Evolutionary conservation across 2,888 invertebrate genomes (phyloP), one percentile per base, ranked within the genome.

Genomic region (Lysandra coridon): DNA sequence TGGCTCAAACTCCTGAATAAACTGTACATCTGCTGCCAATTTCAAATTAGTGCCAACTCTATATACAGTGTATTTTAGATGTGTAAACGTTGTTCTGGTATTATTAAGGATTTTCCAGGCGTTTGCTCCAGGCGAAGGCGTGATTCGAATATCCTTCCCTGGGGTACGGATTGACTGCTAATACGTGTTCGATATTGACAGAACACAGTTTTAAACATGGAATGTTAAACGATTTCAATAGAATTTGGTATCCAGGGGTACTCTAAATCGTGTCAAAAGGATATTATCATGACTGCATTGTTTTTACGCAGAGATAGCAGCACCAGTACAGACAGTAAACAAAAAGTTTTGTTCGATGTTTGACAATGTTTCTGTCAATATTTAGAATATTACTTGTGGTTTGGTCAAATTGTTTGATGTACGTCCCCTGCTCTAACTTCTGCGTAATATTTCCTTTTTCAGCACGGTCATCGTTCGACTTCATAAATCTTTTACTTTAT

Each of bases 21-120:
- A 44, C 14, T 69, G 74, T 74, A 74, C 40, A 76, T 76, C 30
- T 76, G 49, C 33, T 76, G 76, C 53, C 76, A 76, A 76, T 76
- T 76, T 76, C 17, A 76, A 76, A 76, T 76, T 76, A 76, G 53
- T 53, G 76, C 76, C 49, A 40, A 73, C 79, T 64, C 53, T 73
- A 78, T 33, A 73, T 60, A 73, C 73, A 79, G 23, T 57, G 74
- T 79, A 73, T 37, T 73, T 79, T 30, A 60, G 79, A 79, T 78
- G 73, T 79, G 69, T 53, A 79, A 23, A 79, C 79, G 57, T 74
- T 49, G 73, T 60, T 74, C n/a, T 76, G 6, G 74, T 60, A 60
- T 73, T 78, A 78, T 73, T 78, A 73, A 49, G 49, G 53, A 78
- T 78, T 69, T 78, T 73, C 73, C 53, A 69, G 69, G 33, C 69